phyloP scores from a whole-genome alignment of 92 coral and sea anemone species.

The Porites cylindrica region DNA sequence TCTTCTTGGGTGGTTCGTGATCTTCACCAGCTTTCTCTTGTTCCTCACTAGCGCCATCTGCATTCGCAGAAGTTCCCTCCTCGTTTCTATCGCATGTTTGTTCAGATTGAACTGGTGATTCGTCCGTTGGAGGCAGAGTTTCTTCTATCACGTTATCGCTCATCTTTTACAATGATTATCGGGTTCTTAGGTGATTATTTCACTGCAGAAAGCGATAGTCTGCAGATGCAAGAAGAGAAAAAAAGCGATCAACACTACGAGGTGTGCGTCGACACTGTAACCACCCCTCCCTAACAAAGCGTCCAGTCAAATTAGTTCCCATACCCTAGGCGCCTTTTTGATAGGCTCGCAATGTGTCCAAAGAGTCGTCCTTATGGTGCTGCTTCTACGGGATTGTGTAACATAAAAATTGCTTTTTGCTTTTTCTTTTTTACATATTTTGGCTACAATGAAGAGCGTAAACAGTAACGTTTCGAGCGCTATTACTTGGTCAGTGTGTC shows the following conservation, averaged over 20 bases:
- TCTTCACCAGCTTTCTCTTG: slow-evolving; percentile 15
- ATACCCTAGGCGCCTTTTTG: neutral
- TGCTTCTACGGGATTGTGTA: too few species aligned
- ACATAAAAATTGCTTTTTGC: too few species aligned
- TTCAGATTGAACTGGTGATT: slow-evolving; percentile 22
- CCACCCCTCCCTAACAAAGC: slow-evolving; percentile 59
- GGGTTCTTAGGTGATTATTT: neutral
- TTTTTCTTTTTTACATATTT: too few species aligned
- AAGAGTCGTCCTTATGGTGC: neutral
- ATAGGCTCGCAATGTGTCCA: slow-evolving; percentile 22
- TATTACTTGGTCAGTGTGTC: too few species aligned
- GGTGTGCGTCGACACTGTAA: slow-evolving; percentile 6
- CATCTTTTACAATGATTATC: slow-evolving; percentile 14
- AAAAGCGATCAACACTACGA: too few species aligned
- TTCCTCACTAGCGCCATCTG: slow-evolving; percentile 30
- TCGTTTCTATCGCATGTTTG: slow-evolving; percentile 10
- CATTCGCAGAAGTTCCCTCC: slow-evolving; percentile 2
- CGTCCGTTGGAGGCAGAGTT: neutral
- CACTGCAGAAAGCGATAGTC: neutral
- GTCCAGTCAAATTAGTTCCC: slow-evolving; percentile 2
- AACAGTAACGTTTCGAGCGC: too few species aligned
- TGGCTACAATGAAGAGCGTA: too few species aligned
- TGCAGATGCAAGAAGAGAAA: too few species aligned
- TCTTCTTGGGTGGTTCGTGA: slow-evolving; percentile 62
- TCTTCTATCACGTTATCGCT: slow-evolving; percentile 31